Evolutionary conservation across 37 sponge, comb jelly and placozoan species (phyloP), one percentile per base, ranked within the genome.

Genomic region (Axinella damicornis): DNA sequence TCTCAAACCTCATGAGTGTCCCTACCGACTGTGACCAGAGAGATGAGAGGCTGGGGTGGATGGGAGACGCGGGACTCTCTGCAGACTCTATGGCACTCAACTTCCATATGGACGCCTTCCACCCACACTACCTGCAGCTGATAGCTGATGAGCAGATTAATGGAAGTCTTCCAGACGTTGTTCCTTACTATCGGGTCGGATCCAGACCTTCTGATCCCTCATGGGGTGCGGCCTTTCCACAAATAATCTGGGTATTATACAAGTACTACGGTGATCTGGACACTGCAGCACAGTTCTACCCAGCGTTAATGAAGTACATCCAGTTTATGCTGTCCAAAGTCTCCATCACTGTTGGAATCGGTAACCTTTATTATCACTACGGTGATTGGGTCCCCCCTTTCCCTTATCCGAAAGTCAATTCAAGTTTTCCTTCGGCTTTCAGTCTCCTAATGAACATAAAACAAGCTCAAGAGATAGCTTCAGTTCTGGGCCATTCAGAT

Each of bases 341-440:
- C 24, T 71, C 92, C n/a, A n/a, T n/a, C 5, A 33, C 81, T 17
- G 24, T 53, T n/a, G 92, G 92, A 13, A 59, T 91, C 17, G 78
- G 58, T 46, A 57, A 91, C 37, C 25, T 71, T 46, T 72, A 54
- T 70, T 88, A 79, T 64, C 25, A 52, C 20, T 92, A 92, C 75
- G 92, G 92, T 65, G 92, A 92, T 65, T 92, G 92, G 92, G 83
- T 76, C 36, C 88, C 88, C 14, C 88, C 91, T 57, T 86, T 86
- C 15, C 87, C 82, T 16, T 35, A 73, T 38, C 41, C 61, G 19
- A 87, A 83, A 62, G 79, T 92, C 13, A 54, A 19, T n/a, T 30
- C 24, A 0, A 77, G 65, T 59, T 82, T 87, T 41, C 57, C 92
- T 6, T 87, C 88, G 22, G 84, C 92, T 0, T 92, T 92, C 57